Evolutionary conservation across 2,113 vertebrate genomes (phyloP), one percentile per base, ranked within the genome.

Genomic region (Leptocoma aspasia): DNA sequence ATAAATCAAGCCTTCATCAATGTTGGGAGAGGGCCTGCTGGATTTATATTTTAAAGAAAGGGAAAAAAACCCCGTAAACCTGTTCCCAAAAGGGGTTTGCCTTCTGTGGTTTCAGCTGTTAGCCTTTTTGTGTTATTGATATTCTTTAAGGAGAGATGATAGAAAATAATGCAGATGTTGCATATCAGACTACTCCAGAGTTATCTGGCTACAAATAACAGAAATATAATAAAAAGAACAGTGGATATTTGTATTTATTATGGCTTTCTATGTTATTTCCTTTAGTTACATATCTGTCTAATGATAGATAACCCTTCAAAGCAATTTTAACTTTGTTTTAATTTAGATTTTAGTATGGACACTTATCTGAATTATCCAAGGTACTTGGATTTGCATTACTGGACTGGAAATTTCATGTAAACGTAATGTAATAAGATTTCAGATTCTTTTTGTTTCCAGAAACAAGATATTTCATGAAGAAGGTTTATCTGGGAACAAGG

Each of bases 321-420:
- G 49, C 16, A 61, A 70, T 82, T 93, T 85, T 30, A 85, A 30
- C 8, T 80, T 73, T 89, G 33, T 57, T 89, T 96, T 90, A 86
- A 80, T 92, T 92, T 77, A 54, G 42, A 70, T 88, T 93, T 65
- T 82, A 50, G 10, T 33, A 57, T 26, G 13, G 59, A 77, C 28
- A 63, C 33, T 90, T 80, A 82, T 53, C 85, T 77, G 86, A 80
- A 83, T 82, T 92, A 82, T 76, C n/a, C 59, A 66, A 23, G 22
- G 65, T 77, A 72, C 35, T 93, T 86, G 57, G 82, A 76, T 86
- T 88, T 44, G 79, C 86, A 83, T 93, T 94, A 81, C 47, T 77
- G 80, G 68, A 69, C 68, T 73, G 75, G 85, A 94, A 95, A 97
- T 88, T 88, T 66, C 45, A 77, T 93, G 79, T 88, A 92, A 92